Percentiles rank a stretch among this genome's conserved stretches.
Conservation (phyloP, 2,113 vertebrate genomes). For the Petaurus breviceps region DNA sequence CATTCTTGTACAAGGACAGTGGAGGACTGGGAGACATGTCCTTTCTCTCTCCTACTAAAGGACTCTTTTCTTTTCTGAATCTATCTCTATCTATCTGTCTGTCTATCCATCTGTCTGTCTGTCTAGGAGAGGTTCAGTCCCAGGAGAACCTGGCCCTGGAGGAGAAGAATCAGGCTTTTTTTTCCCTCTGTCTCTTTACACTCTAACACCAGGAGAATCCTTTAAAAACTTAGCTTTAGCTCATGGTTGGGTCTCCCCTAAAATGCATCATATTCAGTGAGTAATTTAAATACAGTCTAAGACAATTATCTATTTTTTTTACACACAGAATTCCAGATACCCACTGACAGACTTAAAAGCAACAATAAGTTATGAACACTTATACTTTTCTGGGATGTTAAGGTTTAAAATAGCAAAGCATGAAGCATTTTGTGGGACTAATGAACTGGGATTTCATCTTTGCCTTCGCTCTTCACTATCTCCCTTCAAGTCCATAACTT, state of each 20-base stretch:
- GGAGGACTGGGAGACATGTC: not conserved
- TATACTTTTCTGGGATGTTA: not conserved
- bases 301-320: not conserved
- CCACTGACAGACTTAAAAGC: not conserved
- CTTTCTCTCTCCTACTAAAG: too few relatives aligned
- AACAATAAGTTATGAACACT: too few relatives aligned
- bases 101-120: too few relatives aligned
- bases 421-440: not conserved
- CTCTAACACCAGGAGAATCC: not conserved
- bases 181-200: not conserved
- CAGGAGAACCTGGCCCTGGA: not conserved
- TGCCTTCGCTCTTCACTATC: not conserved
- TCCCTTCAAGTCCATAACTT: not conserved
- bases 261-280: not conserved
- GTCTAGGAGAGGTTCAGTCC: not conserved
- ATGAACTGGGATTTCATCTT: not conserved
- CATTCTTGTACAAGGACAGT: not conserved
- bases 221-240: not conserved
- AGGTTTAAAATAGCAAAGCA: not conserved
- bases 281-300: not conserved
- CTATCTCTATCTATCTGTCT: too few relatives aligned
- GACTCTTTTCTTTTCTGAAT: not conserved
- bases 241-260: not conserved
- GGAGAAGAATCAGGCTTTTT: not conserved
- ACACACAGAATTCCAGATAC: not conserved